Base-by-base conservation (phyloP, 2,888 invertebrate genomes). In the Protophormia terraenovae region DNA sequence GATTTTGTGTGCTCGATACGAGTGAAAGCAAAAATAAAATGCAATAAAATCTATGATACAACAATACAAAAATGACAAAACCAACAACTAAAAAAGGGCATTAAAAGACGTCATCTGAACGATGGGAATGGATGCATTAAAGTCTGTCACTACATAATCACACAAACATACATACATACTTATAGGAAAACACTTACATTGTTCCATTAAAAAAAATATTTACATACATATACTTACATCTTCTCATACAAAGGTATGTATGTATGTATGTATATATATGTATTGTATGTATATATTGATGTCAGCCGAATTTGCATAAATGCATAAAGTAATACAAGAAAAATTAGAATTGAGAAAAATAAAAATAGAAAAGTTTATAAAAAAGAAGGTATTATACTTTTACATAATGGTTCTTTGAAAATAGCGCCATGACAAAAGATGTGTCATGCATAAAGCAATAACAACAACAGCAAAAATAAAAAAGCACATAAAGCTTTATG, bases 11-110 rank as follows among this genome's bases (percentile, higher is more conserved):
- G 6, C 50, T 71, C 78, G 60, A 60, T 78, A 62, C 62, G 50
- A 69, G 71, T 22, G 38, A 50, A 79, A 58, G 77, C 27, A 67
- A 66, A n/a, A 71, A 62, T 71, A 62, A 62, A 79, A 64, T 71
- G 71, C 79, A 79, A 64, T 79, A 62, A 79, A 79, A 62, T 71
- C 62, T 79, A 79, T 71, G 60, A 60, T 53, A 62, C 50, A 79
- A 32, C 19, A 71, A 29, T 62, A 62, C n/a, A 71, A 19, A 19
- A 58, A 24, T 45, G 53, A 45, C 16, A 38, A 38, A 35, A 16
- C n/a, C 22, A 27, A 27, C 41, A 60, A 41, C 62, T 38, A 29
- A 62, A 72, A 53, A 8, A 60, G 16, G 53, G 19, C 41, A 72
- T 64, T 32, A 71, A 79, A 72, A 72, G 62, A 55, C 71, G 62